Base-by-base conservation (phyloP, 1,140 invertebrate genomes). In the Drosophila baimaii region DNA sequence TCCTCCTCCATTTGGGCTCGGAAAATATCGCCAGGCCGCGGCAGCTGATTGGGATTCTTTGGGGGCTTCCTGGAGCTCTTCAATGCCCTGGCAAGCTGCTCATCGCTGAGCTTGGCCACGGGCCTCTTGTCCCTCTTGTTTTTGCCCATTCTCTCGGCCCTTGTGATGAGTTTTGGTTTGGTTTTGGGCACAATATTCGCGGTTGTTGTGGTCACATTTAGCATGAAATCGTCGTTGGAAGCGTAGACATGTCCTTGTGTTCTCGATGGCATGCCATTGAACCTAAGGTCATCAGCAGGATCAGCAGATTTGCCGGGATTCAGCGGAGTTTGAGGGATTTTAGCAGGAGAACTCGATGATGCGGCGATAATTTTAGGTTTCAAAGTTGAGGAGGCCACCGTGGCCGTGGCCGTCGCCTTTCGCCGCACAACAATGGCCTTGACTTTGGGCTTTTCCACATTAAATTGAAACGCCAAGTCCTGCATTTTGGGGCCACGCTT, bases 381-480 rank as follows among this genome's bases (percentile, higher is more conserved):
- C 9, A 33, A 21, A 19, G 6, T 21, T 12, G 51, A 12, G 0
- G 39, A n/a, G n/a, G n/a, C n/a, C n/a, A n/a, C n/a, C n/a, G n/a
- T n/a, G n/a, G n/a, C 39, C 5, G 35, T 37, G 0, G 47, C 19
- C 7, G 43, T 6, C 3, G 27, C 61, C 31, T 73, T 78, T 43
- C 76, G 75, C 1, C 90, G 77, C 57, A 91, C 64, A 13, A 86
- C 90, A 44, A 86, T 56, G 0, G 90, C 90, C 51, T 90, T 91
- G 0, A 89, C 66, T 56, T 91, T 91, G 1, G 88, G 86, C 31
- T 82, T 75, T 0, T 81, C 81, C 8, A 37, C 70, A 59, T 81
- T 77, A 56, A 91, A 91, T 29, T 89, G 59, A 41, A 91, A 91
- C 1, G 77, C 44, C 7, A 86, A 82, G 4, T 69, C 49, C 37